Conservation (phyloP, 2,888 invertebrate genomes). For the Axea sp. region DNA sequence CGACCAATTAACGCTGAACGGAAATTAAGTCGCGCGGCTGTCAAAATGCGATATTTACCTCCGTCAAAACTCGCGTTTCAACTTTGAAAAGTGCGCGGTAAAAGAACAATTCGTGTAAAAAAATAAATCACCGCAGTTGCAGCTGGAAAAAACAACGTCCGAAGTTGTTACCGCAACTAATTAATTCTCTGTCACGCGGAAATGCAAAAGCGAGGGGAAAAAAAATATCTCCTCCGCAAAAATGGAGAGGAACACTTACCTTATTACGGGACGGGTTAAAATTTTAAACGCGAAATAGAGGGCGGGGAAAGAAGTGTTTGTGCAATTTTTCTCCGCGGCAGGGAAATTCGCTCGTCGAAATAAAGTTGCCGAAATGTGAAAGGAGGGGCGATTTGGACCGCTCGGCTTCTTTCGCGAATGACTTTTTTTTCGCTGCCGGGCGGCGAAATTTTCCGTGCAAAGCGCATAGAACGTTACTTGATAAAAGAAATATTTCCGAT, state of each 20-base stretch:
- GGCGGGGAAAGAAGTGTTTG: too few species aligned
- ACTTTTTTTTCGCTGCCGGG: too few species aligned
- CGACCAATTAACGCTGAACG: too few species aligned
- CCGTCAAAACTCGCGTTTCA: slow-evolving; percentile 18
- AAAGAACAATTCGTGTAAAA: slow-evolving; percentile 44
- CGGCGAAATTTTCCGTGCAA: too few species aligned
- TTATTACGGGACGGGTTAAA: slow-evolving; percentile 21
- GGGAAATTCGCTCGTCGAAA: too few species aligned
- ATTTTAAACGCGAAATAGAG: slow-evolving; percentile 3
- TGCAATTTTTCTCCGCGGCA: too few species aligned
- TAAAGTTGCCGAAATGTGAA: too few species aligned
- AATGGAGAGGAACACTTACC: slow-evolving; percentile 27
- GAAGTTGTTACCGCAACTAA: slow-evolving; percentile 41
- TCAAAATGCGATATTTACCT: slow-evolving; percentile 3
- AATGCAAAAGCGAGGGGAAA: slow-evolving; percentile 32
- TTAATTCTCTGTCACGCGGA: slow-evolving; percentile 45
- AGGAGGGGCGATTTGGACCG: too few species aligned
- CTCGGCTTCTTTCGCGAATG: too few species aligned
- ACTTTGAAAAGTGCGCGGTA: slow-evolving; percentile 24
- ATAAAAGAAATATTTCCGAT: too few species aligned
- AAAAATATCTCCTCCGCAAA: slow-evolving; percentile 21
- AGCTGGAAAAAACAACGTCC: slow-evolving; percentile 30
- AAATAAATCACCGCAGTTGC: slow-evolving; percentile 41
- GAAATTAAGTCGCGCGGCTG: too few species aligned
- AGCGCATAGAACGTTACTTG: too few species aligned